Evolutionary conservation across 2,797 vertebrate species (phyloP), one percentile per base, ranked within the genome.

Genomic region (Coluber constrictor): DNA sequence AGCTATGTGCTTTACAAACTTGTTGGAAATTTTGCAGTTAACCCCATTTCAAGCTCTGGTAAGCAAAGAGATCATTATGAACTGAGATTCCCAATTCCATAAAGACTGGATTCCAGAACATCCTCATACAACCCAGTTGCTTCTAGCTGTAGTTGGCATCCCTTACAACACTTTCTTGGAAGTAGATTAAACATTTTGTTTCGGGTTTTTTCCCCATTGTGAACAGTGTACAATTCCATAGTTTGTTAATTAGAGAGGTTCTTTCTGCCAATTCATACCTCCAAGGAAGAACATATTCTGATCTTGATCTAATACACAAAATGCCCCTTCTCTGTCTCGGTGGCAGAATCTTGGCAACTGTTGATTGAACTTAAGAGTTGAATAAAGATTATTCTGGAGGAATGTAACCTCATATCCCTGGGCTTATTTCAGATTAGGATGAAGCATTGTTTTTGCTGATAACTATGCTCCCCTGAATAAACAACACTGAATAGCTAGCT

Each of bases 291-390:
- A 61, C 37, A 92, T 92, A 90, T 93, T 87, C 89, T 90, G 27
- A 55, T 93, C 90, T 90, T 93, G 59, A 94, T 61, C 8, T 20
- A 43, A 91, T 43, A 79, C 0, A 0, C 15, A 60, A 91, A 95
- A 90, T 12, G 61, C 59, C 90, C 56, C 56, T 66, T 93, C 74
- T 88, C 89, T 55, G 74, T 61, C 63, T 60, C 27, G 8, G 91
- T 56, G 29, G 83, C 91, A 94, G 90, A 79, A 93, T 92, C 32
- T 66, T 94, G 94, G 95, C 90, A 86, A 91, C 20, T 93, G 91
- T 66, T 94, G 90, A 29, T 90, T 94, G 90, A 93, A 74, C 15
- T 59, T 90, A 32, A 63, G 86, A 79, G 88, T 70, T 70, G 90
- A 79, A 92, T 86, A 54, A 63, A 90, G 56, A 86, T 54, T 55